Conservation (phyloP, 2,113 vertebrate species). For the Cyanoderma ruficeps region DNA sequence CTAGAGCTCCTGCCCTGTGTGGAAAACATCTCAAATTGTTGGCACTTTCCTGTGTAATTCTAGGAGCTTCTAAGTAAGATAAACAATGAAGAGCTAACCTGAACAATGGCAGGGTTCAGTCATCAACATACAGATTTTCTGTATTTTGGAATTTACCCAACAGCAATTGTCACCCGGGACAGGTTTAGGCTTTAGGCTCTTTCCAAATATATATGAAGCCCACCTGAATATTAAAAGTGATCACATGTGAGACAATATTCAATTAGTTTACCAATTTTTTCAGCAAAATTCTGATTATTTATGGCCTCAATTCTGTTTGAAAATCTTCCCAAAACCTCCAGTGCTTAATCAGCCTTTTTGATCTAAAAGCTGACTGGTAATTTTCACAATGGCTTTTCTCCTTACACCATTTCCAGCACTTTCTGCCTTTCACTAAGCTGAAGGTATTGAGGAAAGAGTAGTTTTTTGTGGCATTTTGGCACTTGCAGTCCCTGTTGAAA, state of each 20-base stretch:
- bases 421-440: neutral
- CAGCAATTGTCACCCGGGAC: neutral
- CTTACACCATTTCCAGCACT: neutral
- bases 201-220: neutral
- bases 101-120: neutral
- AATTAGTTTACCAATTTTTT: neutral
- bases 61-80: neutral
- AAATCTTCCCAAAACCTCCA: neutral
- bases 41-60: neutral
- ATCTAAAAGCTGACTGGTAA: neutral
- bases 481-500: neutral
- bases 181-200: neutral
- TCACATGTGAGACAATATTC: neutral
- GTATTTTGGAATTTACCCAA: neutral
- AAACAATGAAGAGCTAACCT: neutral
- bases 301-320: neutral
- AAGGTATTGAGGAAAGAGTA: neutral
- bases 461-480: neutral
- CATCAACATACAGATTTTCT: neutral
- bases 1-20: neutral
- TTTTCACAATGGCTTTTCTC: neutral
- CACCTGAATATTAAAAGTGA: neutral
- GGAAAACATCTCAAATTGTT: conserved; percentile 11
- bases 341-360: neutral
- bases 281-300: neutral